Evolutionary conservation across 2,113 vertebrate species (phyloP).

Genomic region (Galeopterus variegatus): DNA sequence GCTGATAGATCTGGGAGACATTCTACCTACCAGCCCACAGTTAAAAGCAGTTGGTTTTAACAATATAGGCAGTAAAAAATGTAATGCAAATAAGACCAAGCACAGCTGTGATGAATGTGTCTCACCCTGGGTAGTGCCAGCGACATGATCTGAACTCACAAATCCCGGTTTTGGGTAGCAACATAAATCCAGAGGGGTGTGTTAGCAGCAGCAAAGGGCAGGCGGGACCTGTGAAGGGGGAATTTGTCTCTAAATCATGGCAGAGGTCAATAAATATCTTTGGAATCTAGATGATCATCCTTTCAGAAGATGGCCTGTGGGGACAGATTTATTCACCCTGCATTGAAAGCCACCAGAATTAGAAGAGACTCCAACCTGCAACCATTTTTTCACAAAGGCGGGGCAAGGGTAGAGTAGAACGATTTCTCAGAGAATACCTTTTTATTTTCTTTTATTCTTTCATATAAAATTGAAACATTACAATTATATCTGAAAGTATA

Average conservation of each 20-base stretch:
- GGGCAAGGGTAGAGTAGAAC: background rate
- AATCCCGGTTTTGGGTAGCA: background rate
- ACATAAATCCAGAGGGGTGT: slow-evolving; percentile 75
- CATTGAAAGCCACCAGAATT: background rate
- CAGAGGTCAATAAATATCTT: slow-evolving; percentile 84
- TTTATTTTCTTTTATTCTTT: slow-evolving; percentile 45
- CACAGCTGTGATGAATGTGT: slow-evolving; percentile 56
- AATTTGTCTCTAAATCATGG: slow-evolving; percentile 80
- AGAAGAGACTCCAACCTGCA: slow-evolving; percentile 16
- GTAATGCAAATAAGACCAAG: slow-evolving; percentile 58
- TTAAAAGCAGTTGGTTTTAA: slow-evolving; percentile 40
- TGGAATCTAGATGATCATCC: slow-evolving; percentile 80
- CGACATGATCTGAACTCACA: background rate
- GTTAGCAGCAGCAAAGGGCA: slow-evolving; percentile 77
- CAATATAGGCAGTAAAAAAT: background rate
- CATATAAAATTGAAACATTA: background rate
- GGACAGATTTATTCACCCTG: slow-evolving; percentile 80
- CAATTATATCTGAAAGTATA: background rate
- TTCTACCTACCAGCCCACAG: background rate
- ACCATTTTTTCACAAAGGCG: background rate
- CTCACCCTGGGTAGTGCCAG: background rate
- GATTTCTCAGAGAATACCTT: background rate
- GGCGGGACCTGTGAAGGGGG: slow-evolving; percentile 6
- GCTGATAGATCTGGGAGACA: background rate
- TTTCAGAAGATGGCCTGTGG: slow-evolving; percentile 78